Evolutionary conservation across 2,888 invertebrate species (phyloP), one percentile per base, ranked within the genome.

Genomic region (Rhynchonema sp.): DNA sequence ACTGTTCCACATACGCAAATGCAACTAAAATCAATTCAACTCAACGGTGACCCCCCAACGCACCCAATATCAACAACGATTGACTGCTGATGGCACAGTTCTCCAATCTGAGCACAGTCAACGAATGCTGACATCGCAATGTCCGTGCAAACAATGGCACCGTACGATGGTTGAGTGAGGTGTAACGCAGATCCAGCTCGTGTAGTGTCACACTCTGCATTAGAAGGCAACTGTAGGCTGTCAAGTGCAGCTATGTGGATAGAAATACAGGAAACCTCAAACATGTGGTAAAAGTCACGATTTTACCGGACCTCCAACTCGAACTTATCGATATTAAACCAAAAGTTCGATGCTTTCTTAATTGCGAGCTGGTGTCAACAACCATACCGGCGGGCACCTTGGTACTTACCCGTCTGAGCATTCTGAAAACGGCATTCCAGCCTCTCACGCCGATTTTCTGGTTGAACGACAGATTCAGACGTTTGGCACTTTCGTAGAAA

Each of bases 401-500:
- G 9, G 13, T 13, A 57, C 57, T 30, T 13, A 23, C 57, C 26
- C 22, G 26, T 26, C 26, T 22, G 17, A 55, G 22, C 46, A 55
- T 30, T 3, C 59, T 25, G 20, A 29, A 81, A 65, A 86, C 86
- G 0, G 86, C 83, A 70, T 84, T 83, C 87, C 88, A 89, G 17
- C 87, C 88, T 53, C 85, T 77, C 55, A 81, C 78, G 60, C 84
- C 84, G 73, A 87, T 84, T 66, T 80, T 80, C 61, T 82, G 78
- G 73, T 87, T 87, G 58, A 82, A 83, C 38, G 84, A 83, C 64
- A 90, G 82, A 72, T 84, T 83, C 63, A 90, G 75, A 65, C 82
- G 80, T 0, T 80, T 78, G 1, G 85, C 81, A 55, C 87, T 86
- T 73, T 89, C 88, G 74, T 90, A 90, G 74, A 86, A 90, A 73